Evolutionary conservation across 2,888 invertebrate species (phyloP).

Genomic region (Hanleya hanleyi): DNA sequence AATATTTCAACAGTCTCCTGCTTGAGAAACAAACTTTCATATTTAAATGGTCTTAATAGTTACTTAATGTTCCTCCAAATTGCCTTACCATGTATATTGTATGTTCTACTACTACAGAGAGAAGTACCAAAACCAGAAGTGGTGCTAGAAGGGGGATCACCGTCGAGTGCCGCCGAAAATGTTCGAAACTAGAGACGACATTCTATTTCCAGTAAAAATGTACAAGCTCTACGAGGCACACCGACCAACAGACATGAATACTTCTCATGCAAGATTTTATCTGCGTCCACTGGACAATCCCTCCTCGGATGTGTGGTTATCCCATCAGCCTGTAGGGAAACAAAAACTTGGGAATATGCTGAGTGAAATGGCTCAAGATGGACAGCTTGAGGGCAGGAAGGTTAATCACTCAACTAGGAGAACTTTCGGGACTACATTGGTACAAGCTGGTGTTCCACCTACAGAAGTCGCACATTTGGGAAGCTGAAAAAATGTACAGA

Average conservation of each 20-base stretch:
- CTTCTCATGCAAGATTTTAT: conserved; percentile 11
- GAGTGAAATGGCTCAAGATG: conserved; percentile 11
- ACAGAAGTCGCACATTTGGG: conserved; percentile 17
- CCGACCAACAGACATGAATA: conserved; percentile 1
- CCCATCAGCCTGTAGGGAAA: conserved; percentile 15
- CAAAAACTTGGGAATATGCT: conserved; percentile 12
- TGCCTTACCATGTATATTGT: too few relatives aligned
- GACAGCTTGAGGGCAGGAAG: conserved; percentile 15
- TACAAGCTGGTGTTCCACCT: conserved; percentile 16
- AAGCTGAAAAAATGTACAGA: conserved; percentile 13
- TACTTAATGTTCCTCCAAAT: too few relatives aligned
- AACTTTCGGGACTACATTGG: conserved; percentile 18
- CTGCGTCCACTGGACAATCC: conserved; percentile 5
- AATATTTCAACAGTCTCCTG: too few relatives aligned
- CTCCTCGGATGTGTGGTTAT: conserved; percentile 12
- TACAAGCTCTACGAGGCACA: conserved; percentile 6
- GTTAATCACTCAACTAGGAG: too few relatives aligned
- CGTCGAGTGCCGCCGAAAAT: not conserved
- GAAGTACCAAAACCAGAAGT: not conserved
- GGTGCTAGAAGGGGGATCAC: not conserved
- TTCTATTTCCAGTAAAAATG: not conserved
- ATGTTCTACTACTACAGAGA: too few relatives aligned
- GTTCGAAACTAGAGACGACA: not conserved
- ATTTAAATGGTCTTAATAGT: too few relatives aligned
- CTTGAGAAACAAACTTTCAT: too few relatives aligned